phyloP scores from a whole-genome alignment of 1,140 invertebrate species.

The Drosophila rhopaloa region DNA sequence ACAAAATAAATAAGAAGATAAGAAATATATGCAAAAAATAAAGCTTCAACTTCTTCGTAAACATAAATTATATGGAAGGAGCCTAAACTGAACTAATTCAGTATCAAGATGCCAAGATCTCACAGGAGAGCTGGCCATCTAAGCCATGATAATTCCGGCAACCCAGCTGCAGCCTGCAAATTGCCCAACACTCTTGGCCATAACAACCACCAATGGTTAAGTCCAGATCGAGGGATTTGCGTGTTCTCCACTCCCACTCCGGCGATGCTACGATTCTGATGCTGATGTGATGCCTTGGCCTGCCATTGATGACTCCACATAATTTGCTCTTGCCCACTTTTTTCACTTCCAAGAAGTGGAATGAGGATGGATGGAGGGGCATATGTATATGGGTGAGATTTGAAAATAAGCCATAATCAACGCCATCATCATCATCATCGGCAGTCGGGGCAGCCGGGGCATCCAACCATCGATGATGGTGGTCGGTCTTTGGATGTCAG shows the following conservation, averaged over 20 bases:
- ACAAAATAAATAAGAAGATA: too few species aligned
- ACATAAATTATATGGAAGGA: conserved; percentile 1
- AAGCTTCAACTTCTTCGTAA: background rate
- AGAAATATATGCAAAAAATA: background rate
- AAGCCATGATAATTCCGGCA: conserved; percentile 16
- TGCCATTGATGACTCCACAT: conserved; percentile 82
- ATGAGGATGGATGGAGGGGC: conserved; percentile 47
- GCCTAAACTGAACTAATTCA: conserved; percentile 1
- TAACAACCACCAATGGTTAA: conserved; percentile 33
- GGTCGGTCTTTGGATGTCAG: conserved; percentile 59
- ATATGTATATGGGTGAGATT: conserved; percentile 55
- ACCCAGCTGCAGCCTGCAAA: conserved; percentile 26
- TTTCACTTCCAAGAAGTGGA: conserved; percentile 70
- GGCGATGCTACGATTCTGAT: conserved; percentile 38
- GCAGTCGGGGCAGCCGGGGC: conserved; percentile 21
- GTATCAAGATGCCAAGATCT: conserved; percentile 11
- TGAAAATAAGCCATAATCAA: conserved; percentile 83
- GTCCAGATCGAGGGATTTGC: conserved; percentile 24
- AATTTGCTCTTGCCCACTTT: conserved; percentile 74
- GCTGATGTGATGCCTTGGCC: conserved; percentile 38
- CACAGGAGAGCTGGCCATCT: conserved; percentile 1
- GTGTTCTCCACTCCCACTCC: conserved; percentile 52
- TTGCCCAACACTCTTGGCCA: conserved; percentile 38
- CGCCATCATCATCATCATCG: conserved; percentile 70
- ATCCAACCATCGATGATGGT: conserved; percentile 62